Evolutionary conservation across 2,113 vertebrate species (phyloP).

Genomic region (Myotis yumanensis): DNA sequence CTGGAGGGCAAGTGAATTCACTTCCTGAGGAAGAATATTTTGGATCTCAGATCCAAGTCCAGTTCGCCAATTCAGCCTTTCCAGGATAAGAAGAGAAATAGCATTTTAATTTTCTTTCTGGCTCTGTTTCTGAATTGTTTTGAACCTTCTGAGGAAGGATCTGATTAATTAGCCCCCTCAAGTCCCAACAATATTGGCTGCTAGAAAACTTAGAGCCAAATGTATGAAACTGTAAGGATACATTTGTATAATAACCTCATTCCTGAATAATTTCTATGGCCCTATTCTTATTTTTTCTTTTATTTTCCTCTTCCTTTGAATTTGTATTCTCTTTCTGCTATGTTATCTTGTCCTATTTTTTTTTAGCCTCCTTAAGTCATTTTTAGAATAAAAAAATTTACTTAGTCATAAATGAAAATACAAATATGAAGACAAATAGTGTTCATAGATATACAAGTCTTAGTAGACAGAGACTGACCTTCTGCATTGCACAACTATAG

Average conservation of each 20-base stretch:
- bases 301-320: constrained; percentile 23
- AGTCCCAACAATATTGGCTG: neutral
- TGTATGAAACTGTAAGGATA: neutral
- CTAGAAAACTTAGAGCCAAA: neutral
- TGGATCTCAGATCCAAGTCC: neutral
- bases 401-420: neutral
- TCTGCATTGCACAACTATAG: no score
- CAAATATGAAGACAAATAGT: neutral
- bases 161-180: constrained; percentile 42
- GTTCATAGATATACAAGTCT: neutral
- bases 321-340: constrained; percentile 1
- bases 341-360: constrained; percentile 38
- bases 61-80: neutral
- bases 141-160: constrained; percentile 26
- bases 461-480: neutral
- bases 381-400: constrained; percentile 35
- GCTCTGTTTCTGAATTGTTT: constrained; percentile 12
- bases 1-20: neutral
- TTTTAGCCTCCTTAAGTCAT: neutral
- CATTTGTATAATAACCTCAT: neutral
- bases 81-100: neutral
- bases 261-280: neutral
- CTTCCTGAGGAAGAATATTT: neutral
- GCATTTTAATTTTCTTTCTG: neutral
- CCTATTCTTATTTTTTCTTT: neutral